phyloP scores from a whole-genome alignment of 2,113 vertebrate species.

The Pagrus major region DNA sequence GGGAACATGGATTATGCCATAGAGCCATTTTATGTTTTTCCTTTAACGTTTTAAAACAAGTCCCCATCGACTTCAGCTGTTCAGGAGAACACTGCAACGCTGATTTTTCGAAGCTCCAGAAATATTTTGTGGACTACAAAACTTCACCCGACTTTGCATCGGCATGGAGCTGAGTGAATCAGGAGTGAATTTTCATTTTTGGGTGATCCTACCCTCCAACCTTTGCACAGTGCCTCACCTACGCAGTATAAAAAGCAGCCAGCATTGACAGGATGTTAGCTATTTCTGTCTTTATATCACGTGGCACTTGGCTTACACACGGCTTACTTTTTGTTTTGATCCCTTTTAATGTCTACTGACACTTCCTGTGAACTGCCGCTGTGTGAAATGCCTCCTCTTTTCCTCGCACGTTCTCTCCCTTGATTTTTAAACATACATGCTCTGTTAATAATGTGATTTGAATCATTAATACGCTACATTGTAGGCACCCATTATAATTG shows the following conservation, averaged over 20 bases:
- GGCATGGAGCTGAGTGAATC: no score
- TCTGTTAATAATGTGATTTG: conserved; percentile 70
- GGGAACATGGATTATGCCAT: no score
- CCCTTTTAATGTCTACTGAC: conserved; percentile 43
- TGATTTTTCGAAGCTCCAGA: no score
- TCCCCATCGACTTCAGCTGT: no score
- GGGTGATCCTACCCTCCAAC: no score
- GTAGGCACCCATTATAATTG: conserved; percentile 71
- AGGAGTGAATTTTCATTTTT: no score
- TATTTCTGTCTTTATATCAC: conserved; percentile 39
- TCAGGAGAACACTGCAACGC: no score
- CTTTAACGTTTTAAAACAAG: no score
- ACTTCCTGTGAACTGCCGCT: conserved; percentile 49
- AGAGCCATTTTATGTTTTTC: no score
- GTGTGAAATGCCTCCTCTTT: conserved; percentile 48
- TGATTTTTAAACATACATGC: conserved; percentile 70
- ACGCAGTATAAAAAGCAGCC: conserved; percentile 12
- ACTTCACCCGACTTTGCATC: no score
- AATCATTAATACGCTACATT: conserved; percentile 75
- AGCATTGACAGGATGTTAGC: conserved; percentile 11
- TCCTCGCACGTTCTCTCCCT: conserved; percentile 25
- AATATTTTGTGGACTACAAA: no score
- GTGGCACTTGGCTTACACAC: conserved; percentile 14
- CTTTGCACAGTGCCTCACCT: conserved; percentile 19
- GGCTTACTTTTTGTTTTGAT: conserved; percentile 49